These are phyloP conservation scores for Microctonus hyperodae DNA, from an alignment of 2,888 invertebrate genomes.

Conservation along the genomic window DNA sequence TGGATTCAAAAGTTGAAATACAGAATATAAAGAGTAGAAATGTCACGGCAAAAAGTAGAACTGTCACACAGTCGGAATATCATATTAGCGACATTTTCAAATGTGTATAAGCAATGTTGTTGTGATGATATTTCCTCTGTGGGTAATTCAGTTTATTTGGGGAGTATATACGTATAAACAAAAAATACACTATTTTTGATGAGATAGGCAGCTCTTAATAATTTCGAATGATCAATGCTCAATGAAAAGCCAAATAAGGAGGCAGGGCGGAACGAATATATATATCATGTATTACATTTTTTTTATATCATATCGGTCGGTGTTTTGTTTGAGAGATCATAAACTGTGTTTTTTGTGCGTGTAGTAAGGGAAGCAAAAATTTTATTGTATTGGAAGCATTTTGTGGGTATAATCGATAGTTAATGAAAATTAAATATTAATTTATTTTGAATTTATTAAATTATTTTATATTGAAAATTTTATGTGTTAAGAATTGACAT, in stretches of 20 bases:
- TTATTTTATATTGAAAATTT: neutral
- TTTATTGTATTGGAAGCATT: neutral
- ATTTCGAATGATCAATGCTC: neutral
- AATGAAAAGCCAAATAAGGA: conserved; percentile 2
- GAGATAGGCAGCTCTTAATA: neutral
- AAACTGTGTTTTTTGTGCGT: neutral
- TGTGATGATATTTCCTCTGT: no score
- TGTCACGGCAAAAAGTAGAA: no score
- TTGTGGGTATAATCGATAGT: neutral
- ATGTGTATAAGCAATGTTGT: no score
- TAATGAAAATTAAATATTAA: neutral
- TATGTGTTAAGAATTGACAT: neutral
- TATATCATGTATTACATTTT: neutral
- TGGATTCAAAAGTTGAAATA: no score
- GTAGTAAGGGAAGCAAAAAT: neutral
- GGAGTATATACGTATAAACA: no score
- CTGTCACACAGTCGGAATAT: no score
- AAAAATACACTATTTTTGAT: no score
- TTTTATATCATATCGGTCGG: neutral
- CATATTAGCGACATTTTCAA: no score
- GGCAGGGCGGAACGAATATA: neutral
- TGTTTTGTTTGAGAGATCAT: neutral
- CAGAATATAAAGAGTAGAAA: no score
- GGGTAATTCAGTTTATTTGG: no score
- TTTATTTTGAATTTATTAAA: neutral